Conservation (phyloP, 1,140 invertebrate species). For the Microplitis mediator region DNA sequence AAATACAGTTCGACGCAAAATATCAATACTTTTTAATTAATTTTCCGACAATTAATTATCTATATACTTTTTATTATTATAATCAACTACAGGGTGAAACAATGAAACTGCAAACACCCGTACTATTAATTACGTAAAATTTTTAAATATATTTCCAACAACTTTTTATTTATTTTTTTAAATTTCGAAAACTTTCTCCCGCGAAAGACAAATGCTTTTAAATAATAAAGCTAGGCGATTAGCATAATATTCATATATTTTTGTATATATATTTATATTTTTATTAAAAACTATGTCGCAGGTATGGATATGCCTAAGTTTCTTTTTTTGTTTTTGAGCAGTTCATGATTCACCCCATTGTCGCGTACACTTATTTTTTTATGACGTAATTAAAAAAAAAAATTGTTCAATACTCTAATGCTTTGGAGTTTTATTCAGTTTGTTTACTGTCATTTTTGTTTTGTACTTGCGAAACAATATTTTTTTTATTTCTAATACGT, state of each 20-base stretch:
- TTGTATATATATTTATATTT: neutral
- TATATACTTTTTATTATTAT: slow-evolving; percentile 12
- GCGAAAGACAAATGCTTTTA: neutral
- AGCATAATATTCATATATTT: neutral
- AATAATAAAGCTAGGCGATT: neutral
- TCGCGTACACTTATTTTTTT: neutral
- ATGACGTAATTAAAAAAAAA: slow-evolving; percentile 48
- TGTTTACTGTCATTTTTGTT: slow-evolving; percentile 30
- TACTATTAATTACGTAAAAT: slow-evolving; percentile 9
- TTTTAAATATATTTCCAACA: slow-evolving; percentile 15
- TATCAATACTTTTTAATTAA: neutral
- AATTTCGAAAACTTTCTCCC: neutral
- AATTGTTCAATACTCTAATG: slow-evolving; percentile 53
- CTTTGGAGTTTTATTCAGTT: slow-evolving; percentile 56
- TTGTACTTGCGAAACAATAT: neutral
- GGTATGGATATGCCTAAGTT: slow-evolving; percentile 15
- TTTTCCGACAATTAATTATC: neutral
- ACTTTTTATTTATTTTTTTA: neutral
- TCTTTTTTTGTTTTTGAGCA: slow-evolving; percentile 17
- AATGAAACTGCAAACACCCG: slow-evolving; percentile 31
- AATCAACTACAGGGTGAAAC: slow-evolving; percentile 42
- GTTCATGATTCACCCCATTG: slow-evolving; percentile 37
- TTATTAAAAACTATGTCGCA: slow-evolving; percentile 18
- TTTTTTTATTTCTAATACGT: neutral
- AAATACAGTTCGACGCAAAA: slow-evolving; percentile 8